Conservation (phyloP, 2,888 invertebrate genomes). For the Catonia carolina region DNA sequence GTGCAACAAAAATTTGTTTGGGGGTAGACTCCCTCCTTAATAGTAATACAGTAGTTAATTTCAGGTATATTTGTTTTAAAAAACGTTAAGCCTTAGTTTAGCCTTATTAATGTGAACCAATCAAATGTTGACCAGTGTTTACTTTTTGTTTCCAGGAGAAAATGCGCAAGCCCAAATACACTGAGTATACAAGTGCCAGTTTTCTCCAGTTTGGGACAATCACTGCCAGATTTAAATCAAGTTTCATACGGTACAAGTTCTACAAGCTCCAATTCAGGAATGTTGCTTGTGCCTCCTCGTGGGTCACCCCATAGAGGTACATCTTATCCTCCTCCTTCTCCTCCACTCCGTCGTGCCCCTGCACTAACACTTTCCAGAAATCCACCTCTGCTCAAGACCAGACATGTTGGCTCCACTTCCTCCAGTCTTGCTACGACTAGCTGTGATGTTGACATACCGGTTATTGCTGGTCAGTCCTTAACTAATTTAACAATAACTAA, state of each 20-base stretch:
- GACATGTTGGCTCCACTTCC: conserved; percentile 53
- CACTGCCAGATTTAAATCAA: conserved; percentile 65
- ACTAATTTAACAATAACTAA: too few relatives aligned
- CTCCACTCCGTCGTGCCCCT: conserved; percentile 47
- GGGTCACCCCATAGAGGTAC: conserved; percentile 51
- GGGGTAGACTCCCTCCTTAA: too few relatives aligned
- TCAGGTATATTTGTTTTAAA: too few relatives aligned
- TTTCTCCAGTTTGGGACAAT: conserved; percentile 63
- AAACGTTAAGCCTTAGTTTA: too few relatives aligned
- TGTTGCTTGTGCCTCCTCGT: conserved; percentile 44
- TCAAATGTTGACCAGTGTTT: too few relatives aligned
- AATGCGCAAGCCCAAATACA: conserved; percentile 59
- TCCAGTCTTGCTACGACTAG: conserved; percentile 35
- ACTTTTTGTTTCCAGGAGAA: conserved; percentile 39
- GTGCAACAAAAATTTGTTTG: too few relatives aligned
- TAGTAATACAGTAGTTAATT: too few relatives aligned
- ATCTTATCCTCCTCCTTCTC: conserved; percentile 79
- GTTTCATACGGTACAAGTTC: conserved; percentile 43
- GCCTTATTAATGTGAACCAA: too few relatives aligned
- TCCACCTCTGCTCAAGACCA: conserved; percentile 74
- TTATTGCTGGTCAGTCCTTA: conserved; percentile 43
- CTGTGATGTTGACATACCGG: conserved; percentile 47
- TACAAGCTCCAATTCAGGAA: conserved; percentile 45
- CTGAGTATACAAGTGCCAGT: conserved; percentile 64
- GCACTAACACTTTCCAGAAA: conserved; percentile 64